These are phyloP conservation scores for Himalopsyche tibetana DNA, from an alignment of 2,888 invertebrate genomes.

Conservation along the genomic window DNA sequence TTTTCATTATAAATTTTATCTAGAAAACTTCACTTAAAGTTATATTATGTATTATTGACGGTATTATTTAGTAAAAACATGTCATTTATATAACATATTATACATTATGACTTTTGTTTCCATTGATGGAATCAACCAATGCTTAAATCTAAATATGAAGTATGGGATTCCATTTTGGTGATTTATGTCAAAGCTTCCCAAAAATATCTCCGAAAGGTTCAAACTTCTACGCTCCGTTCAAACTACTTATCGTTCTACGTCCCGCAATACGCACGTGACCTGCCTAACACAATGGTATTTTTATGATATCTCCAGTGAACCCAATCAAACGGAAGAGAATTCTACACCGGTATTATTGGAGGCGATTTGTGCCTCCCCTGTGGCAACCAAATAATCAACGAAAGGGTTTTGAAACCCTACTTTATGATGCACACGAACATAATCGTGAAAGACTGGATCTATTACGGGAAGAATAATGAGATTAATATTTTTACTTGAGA, in stretches of 20 bases:
- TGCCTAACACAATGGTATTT: constrained; percentile 55
- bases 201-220: not conserved
- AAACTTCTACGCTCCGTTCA: constrained; percentile 21
- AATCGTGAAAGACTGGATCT: not conserved
- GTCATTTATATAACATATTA: too few relatives aligned
- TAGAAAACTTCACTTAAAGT: too few relatives aligned
- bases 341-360: constrained; percentile 47
- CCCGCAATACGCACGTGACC: constrained; percentile 57
- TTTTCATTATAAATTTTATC: too few relatives aligned
- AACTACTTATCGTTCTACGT: constrained; percentile 51
- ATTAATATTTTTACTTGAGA: not conserved
- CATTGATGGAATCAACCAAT: too few relatives aligned
- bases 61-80: too few relatives aligned
- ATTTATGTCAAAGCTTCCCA: not conserved
- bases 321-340: constrained; percentile 61
- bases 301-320: constrained; percentile 56
- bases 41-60: too few relatives aligned
- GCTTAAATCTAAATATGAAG: too few relatives aligned
- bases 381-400: constrained; percentile 19
- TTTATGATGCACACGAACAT: constrained; percentile 11
- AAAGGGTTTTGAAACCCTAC: constrained; percentile 6
- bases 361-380: constrained; percentile 12
- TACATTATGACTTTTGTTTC: too few relatives aligned
- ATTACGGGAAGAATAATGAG: not conserved
- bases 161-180: constrained; percentile 1